Percentiles rank a stretch among this genome's conserved stretches.
Conservation (phyloP, 2,888 invertebrate species). For the Barypeithes pellucidus region DNA sequence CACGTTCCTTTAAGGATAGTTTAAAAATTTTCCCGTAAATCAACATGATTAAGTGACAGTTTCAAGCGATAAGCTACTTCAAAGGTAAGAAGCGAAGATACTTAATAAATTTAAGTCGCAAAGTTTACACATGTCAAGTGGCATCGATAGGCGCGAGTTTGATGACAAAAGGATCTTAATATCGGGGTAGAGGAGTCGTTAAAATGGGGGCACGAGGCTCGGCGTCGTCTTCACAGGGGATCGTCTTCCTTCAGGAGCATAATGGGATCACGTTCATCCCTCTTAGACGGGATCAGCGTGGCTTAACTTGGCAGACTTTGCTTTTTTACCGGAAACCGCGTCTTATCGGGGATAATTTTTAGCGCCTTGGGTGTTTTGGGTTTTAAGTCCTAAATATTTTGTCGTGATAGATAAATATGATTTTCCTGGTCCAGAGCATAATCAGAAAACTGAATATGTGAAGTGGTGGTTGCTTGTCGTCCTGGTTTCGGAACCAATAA, state of each 20-base stretch:
- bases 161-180: conserved; percentile 70
- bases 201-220: conserved; percentile 59
- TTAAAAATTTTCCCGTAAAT: not conserved
- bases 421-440: too few species aligned
- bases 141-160: conserved; percentile 66
- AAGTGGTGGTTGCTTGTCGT: too few species aligned
- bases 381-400: conserved; percentile 5
- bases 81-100: conserved; percentile 17
- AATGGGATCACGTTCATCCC: conserved; percentile 72
- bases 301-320: conserved; percentile 67
- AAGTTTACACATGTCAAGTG: conserved; percentile 69
- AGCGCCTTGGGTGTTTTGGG: conserved; percentile 29
- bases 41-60: conserved; percentile 33
- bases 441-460: too few species aligned
- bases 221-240: conserved; percentile 70
- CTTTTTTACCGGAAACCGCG: conserved; percentile 61
- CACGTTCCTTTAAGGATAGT: too few species aligned
- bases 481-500: too few species aligned
- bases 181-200: conserved; percentile 68
- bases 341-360: conserved; percentile 51
- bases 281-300: conserved; percentile 69
- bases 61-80: not conserved
- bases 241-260: conserved; percentile 71
- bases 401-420: too few species aligned
- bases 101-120: conserved; percentile 41